A percentile compares a stretch with the other conserved stretches of the same genome.
Evolutionary conservation across 2,888 invertebrate species (phyloP).

Genomic region (Ennomos erosarius): DNA sequence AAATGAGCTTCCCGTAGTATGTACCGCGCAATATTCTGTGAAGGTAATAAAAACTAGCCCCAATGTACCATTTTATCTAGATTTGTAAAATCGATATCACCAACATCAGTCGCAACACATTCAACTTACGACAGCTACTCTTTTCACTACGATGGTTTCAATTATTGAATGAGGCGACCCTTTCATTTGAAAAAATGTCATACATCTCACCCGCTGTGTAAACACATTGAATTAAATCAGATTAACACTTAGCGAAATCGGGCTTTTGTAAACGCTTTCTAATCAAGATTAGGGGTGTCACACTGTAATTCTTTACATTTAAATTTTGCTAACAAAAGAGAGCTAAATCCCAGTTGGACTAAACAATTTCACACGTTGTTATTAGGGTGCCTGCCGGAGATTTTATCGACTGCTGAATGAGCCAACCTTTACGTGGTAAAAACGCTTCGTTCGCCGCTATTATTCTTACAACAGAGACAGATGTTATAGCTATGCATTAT

Average conservation of each 20-base stretch:
- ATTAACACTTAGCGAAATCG: slow-evolving; percentile 79
- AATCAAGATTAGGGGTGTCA: slow-evolving; percentile 81
- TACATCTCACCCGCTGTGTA: slow-evolving; percentile 70
- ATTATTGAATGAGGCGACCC: slow-evolving; percentile 48
- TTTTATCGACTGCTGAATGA: slow-evolving; percentile 62
- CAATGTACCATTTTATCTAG: slow-evolving; percentile 16
- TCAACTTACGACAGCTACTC: slow-evolving; percentile 50
- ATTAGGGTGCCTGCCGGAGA: slow-evolving; percentile 56
- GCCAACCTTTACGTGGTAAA: slow-evolving; percentile 50
- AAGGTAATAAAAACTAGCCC: slow-evolving; percentile 7
- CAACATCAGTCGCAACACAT: slow-evolving; percentile 46
- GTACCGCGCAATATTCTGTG: background rate
- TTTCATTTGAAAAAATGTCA: slow-evolving; percentile 63
- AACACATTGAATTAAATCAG: slow-evolving; percentile 81
- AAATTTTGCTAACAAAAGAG: slow-evolving; percentile 70
- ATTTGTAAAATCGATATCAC: slow-evolving; percentile 17
- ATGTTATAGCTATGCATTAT: slow-evolving; percentile 20
- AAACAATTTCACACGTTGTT: slow-evolving; percentile 74
- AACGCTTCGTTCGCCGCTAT: slow-evolving; percentile 39
- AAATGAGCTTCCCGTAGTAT: no score
- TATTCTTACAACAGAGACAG: slow-evolving; percentile 39
- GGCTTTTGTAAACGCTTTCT: slow-evolving; percentile 71
- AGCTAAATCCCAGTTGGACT: slow-evolving; percentile 66
- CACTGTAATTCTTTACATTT: slow-evolving; percentile 78
- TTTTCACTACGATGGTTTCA: slow-evolving; percentile 31